Percentiles rank a stretch among this genome's conserved stretches.
phyloP scores from a whole-genome alignment of 2,113 vertebrate genomes.

The Todiramphus saurophagus region DNA sequence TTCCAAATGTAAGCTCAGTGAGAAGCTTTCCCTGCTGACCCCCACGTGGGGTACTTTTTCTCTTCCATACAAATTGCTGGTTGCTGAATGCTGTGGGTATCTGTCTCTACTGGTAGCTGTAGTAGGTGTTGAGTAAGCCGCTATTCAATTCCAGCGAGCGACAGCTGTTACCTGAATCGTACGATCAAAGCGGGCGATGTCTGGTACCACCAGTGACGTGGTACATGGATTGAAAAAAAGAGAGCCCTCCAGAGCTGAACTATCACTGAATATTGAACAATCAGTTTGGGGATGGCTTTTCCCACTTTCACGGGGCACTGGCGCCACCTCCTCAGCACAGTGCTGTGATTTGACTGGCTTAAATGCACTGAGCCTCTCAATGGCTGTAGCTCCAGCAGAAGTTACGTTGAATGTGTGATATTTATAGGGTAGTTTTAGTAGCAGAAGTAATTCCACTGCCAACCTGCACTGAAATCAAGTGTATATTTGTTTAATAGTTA shows the following conservation, averaged over 20 bases:
- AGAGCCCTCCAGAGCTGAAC: constrained; percentile 19
- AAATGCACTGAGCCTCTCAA: constrained; percentile 14
- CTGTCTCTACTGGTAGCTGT: neutral
- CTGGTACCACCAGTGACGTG: neutral
- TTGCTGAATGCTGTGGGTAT: neutral
- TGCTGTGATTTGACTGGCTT: constrained; percentile 49
- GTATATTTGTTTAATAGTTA: constrained; percentile 26
- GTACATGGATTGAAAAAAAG: neutral
- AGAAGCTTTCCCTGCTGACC: neutral
- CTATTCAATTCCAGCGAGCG: neutral
- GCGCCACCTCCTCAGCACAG: constrained; percentile 26
- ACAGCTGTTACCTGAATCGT: neutral
- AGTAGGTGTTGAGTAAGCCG: neutral
- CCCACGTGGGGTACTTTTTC: neutral
- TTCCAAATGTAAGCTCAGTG: neutral
- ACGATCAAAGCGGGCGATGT: neutral
- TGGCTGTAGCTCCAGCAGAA: neutral
- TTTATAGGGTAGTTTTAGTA: constrained; percentile 5
- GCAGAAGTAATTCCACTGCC: constrained; percentile 17
- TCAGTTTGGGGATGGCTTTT: neutral
- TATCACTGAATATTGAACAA: neutral
- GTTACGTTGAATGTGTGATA: constrained; percentile 17
- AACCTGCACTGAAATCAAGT: neutral
- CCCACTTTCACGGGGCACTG: neutral
- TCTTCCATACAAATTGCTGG: neutral